Base-by-base conservation (phyloP, 2,888 invertebrate genomes). In the Oscheius sp. region DNA sequence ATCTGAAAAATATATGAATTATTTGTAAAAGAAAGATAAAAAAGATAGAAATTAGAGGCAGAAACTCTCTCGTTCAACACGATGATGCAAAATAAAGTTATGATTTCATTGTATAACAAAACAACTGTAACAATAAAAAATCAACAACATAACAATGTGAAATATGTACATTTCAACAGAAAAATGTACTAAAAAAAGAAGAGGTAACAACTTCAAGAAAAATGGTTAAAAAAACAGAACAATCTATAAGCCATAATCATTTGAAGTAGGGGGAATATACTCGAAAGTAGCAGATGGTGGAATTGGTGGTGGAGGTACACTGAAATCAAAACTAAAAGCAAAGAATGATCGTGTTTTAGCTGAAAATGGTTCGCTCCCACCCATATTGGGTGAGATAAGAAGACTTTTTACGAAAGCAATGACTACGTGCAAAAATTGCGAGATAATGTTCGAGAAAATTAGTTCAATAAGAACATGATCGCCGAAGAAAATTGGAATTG, bases 121-220 rank as follows among this genome's bases (percentile, higher is more conserved):
- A 56, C 56, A 56, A 21, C 29, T 23, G 3, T 56, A 56, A 27
- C 25, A 56, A 56, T 9, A 56, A 56, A 56, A 56, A n/a, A n/a
- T n/a, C 25, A 56, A 18, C 18, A 27, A 16, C 56, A n/a, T 56
- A 16, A 56, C 16, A 23, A 56, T 3, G 2, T 27, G 21, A 9
- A 56, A 27, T 16, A 56, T 18, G 18, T 56, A 56, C 18, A 16
- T 56, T 16, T 56, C 25, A 23, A 27, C 56, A 56, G 18, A 12
- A 56, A 23, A 56, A 16, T 21, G 56, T 16, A 56, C 56, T 2
- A 23, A 21, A 18, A 9, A 12, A 23, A 56, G 9, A 12, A 18
- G 25, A 56, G 25, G 16, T 56, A 56, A 27, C 29, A 56, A 56
- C 29, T 56, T 56, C 9, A 9, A 35, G 35, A 35, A 9, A 35